Evolutionary conservation across 2,797 vertebrate species (phyloP).

Genomic region (Pantherophis alleghaniensis): DNA sequence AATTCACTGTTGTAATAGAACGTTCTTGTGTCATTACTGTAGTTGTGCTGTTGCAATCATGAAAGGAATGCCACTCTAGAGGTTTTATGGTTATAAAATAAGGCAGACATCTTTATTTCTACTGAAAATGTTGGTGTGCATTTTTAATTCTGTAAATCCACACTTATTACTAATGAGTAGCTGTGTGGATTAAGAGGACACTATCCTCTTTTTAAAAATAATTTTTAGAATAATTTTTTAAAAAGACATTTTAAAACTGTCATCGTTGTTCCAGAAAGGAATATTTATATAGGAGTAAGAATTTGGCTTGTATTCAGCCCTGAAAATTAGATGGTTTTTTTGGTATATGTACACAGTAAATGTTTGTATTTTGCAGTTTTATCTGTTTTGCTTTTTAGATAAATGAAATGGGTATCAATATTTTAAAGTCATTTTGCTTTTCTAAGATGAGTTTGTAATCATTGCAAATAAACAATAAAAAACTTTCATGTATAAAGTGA

Average conservation of each 20-base stretch:
- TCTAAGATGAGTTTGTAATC: conserved; percentile 81
- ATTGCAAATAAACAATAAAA: conserved; percentile 78
- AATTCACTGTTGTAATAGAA: conserved; percentile 47
- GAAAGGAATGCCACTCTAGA: conserved; percentile 48
- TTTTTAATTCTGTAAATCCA: conserved; percentile 59
- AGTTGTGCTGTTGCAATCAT: conserved; percentile 57
- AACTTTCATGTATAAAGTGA: conserved; percentile 72
- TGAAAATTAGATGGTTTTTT: conserved; percentile 45
- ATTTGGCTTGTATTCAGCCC: conserved; percentile 66
- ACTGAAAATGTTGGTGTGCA: conserved; percentile 55
- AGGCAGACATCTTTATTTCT: conserved; percentile 60
- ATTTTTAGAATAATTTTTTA: conserved; percentile 50
- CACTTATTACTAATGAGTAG: conserved; percentile 69
- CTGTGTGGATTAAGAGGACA: conserved; percentile 56
- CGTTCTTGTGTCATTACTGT: conserved; percentile 56
- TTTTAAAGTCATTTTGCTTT: conserved; percentile 79
- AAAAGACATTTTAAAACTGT: conserved; percentile 71
- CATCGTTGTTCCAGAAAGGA: conserved; percentile 61
- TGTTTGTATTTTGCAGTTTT: conserved; percentile 72
- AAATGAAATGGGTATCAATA: conserved; percentile 76
- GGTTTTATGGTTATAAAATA: conserved; percentile 42
- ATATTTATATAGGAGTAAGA: conserved; percentile 68
- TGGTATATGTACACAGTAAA: conserved; percentile 68
- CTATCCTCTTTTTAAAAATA: conserved; percentile 63
- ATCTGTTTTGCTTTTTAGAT: conserved; percentile 77